Base-by-base conservation (phyloP, 2,797 vertebrate species). In the Acropternis orthonyx region DNA sequence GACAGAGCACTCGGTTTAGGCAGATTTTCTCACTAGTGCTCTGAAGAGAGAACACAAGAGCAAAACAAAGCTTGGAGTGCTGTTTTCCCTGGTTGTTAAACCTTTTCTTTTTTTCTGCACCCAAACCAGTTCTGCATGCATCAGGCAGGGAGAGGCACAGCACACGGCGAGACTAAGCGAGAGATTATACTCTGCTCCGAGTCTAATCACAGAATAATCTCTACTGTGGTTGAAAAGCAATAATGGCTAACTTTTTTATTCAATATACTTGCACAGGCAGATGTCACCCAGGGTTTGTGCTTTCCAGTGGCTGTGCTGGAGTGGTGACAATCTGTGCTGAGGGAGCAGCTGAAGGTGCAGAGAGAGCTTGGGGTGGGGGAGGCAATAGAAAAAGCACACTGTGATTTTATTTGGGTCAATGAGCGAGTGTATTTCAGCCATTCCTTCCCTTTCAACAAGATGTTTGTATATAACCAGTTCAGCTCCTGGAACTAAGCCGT, bases 361-460 rank as follows among this genome's bases (percentile, higher is more conserved):
- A 39, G 73, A 68, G 79, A 78, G 88, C 37, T 80, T 3, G 43
- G 66, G 41, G 15, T 36, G 71, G 58, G 63, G 83, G 52, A 86
- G 88, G 88, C 78, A 72, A 81, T 56, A 92, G 87, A 36, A 83
- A 90, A 92, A 95, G 96, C 96, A 97, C 96, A 95, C 95, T 95
- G 96, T 96, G 96, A 95, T 94, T 94, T 95, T 14, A 36, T 84
- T 87, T 34, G 85, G 91, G 92, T 93, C 92, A 94, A 39, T 0
- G 51, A 94, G 67, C 19, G 88, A 97, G 95, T 55, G 91, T 76
- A 72, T 84, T 69, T 81, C 92, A 90, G 95, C 95, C 95, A 88
- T 93, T 77, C 95, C 92, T 85, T 83, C 93, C 89, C 95, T 94
- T 87, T 41, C 93, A 39, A 37, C 0, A 27, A 37, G 37, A 43